phyloP scores from a whole-genome alignment of 1,140 invertebrate species.

The Ostrea denselamellosa region DNA sequence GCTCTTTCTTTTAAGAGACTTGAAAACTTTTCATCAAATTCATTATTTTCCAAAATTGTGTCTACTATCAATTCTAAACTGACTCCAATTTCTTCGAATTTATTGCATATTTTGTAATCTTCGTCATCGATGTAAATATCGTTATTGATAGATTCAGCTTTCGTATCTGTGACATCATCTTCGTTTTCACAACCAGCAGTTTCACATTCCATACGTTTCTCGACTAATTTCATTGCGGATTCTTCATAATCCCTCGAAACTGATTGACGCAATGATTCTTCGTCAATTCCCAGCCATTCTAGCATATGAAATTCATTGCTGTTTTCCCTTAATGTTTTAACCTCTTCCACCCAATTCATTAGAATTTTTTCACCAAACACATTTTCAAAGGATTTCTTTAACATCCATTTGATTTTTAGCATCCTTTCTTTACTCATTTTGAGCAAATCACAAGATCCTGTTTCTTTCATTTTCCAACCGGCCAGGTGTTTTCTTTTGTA shows the following conservation, averaged over 20 bases:
- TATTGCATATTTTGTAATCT: constrained; percentile 22
- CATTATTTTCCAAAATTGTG: constrained; percentile 19
- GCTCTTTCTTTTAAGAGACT: neutral
- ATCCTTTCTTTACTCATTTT: neutral
- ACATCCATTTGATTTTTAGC: neutral
- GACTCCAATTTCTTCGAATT: constrained; percentile 17
- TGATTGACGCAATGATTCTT: neutral
- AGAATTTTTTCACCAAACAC: constrained; percentile 84
- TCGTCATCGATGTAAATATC: constrained; percentile 46
- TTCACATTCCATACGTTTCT: neutral
- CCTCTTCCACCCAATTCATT: constrained; percentile 88
- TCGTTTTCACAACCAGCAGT: neutral
- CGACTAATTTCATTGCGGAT: neutral
- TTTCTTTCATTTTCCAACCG: neutral
- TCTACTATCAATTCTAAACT: constrained; percentile 11
- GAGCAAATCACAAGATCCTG: neutral
- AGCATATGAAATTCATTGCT: neutral
- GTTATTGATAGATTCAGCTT: constrained; percentile 44
- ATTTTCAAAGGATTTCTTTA: neutral
- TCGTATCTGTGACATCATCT: constrained; percentile 33
- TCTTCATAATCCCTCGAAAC: neutral
- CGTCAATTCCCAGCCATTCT: constrained; percentile 13
- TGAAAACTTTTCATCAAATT: neutral
- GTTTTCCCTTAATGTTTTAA: constrained; percentile 74
- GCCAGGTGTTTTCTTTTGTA: constrained; percentile 46